Evolutionary conservation across 2,888 invertebrate genomes (phyloP).

Genomic region (Ichneumoninae sp.): DNA sequence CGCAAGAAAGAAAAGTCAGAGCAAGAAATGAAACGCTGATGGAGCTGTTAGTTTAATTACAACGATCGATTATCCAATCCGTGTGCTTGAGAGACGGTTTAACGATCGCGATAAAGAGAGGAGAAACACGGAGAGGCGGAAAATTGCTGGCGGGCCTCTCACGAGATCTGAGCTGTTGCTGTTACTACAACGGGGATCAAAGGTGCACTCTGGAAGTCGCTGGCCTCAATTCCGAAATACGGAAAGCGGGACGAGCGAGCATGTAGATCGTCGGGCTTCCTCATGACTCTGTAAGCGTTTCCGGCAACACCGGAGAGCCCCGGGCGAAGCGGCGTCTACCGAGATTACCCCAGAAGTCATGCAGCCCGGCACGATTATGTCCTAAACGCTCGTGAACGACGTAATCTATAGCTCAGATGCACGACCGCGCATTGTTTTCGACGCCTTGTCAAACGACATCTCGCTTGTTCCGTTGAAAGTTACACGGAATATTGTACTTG

Average conservation of each 20-base stretch:
- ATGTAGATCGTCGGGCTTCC: conserved; percentile 40
- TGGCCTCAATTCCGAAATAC: conserved; percentile 52
- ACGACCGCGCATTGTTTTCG: conserved; percentile 38
- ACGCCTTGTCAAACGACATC: conserved; percentile 12
- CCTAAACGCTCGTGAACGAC: not conserved
- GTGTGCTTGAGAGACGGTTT: not conserved
- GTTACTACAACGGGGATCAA: conserved; percentile 15
- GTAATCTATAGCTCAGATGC: conserved; percentile 25
- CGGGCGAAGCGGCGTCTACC: not conserved
- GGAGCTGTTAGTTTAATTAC: not conserved
- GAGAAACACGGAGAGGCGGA: not conserved
- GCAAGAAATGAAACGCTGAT: not conserved
- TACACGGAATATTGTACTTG: not conserved
- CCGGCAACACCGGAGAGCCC: conserved; percentile 56
- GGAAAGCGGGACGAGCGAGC: conserved; percentile 32
- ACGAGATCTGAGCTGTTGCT: not conserved
- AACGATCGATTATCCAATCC: conserved; percentile 25
- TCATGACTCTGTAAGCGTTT: conserved; percentile 59
- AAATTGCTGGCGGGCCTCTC: conserved; percentile 24
- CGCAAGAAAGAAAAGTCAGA: not conserved
- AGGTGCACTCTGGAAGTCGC: conserved; percentile 42
- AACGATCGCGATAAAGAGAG: conserved; percentile 16
- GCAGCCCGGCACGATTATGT: conserved; percentile 27
- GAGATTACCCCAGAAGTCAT: conserved; percentile 38
- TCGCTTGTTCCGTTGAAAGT: conserved; percentile 15